Conservation (phyloP, 2,888 invertebrate species). For the Rhogogaster chlorosoma region DNA sequence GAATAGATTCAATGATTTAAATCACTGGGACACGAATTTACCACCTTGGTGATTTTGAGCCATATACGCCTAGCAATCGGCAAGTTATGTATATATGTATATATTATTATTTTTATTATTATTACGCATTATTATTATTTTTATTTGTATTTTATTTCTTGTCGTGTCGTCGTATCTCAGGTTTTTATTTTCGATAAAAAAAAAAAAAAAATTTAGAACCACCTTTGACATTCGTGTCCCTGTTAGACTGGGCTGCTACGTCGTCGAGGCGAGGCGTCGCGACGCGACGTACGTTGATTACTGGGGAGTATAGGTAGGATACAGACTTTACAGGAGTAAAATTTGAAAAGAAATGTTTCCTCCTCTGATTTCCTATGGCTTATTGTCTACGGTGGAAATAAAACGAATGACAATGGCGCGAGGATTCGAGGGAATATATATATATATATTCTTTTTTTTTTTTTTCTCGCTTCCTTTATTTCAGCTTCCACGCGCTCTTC, state of each 20-base stretch:
- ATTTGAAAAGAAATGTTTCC: constrained; percentile 33
- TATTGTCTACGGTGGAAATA: constrained; percentile 40
- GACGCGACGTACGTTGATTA: constrained; percentile 35
- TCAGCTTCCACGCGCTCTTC: not conserved
- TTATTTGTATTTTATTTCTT: not conserved
- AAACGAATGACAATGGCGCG: constrained; percentile 34
- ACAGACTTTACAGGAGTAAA: not conserved
- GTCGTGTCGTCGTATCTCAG: not conserved
- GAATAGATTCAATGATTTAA: no score
- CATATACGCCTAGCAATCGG: not conserved
- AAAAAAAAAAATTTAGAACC: constrained; percentile 18
- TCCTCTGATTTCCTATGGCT: constrained; percentile 37
- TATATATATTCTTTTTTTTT: not conserved
- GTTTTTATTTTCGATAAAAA: constrained; percentile 8
- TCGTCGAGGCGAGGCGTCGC: not conserved
- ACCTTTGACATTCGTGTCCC: constrained; percentile 33
- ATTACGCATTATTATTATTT: not conserved
- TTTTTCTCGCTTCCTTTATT: not conserved
- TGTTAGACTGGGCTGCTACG: constrained; percentile 32
- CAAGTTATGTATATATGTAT: not conserved
- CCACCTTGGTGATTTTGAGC: no score
- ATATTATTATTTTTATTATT: not conserved
- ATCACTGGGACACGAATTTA: no score
- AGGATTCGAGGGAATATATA: constrained; percentile 27
- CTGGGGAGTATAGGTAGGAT: not conserved